Base-by-base conservation (phyloP, 1,140 invertebrate species). In the Temnothorax nylanderi region DNA sequence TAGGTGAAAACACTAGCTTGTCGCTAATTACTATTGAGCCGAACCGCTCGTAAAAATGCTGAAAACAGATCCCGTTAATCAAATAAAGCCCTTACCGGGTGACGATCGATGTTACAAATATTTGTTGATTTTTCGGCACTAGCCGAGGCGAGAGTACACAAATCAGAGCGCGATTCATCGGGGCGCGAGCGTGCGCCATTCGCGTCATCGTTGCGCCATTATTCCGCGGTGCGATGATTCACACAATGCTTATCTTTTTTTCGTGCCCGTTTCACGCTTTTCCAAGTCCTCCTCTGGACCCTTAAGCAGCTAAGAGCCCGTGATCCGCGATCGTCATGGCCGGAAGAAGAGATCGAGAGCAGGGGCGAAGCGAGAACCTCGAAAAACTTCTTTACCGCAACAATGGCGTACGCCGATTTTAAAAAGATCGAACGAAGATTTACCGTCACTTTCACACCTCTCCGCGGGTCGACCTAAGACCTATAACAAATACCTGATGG, bases 351-450 rank as follows among this genome's bases (percentile, higher is more conserved):
- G 89, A 80, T 86, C 58, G 71, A 89, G 81, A 80, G 56, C 71
- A 85, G 21, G 80, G 47, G 26, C 21, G 60, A 32, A 47, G 11
- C 34, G 47, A 85, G 76, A 88, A 41, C 91, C 91, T 85, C 84
- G 88, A 94, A 94, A 26, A 95, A 94, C 94, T 94, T 95, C 94
- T 95, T 54, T 94, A 95, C 89, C 92, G 90, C 92, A 92, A 95
- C 94, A 95, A 95, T 95, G 93, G 92, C 89, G 51, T 71, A 90
- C 88, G 91, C 78, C 91, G 93, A 94, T 94, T 94, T 94, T 91
- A 92, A 94, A 95, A 94, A 94, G 93, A 95, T 93, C 91, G 91
- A 90, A 65, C 74, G 91, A 93, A 92, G 93, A 93, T 94, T 94
- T 94, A 91, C 90, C 93, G 89, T 92, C 91, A 90, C 91, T 93